Evolutionary conservation across 1,140 invertebrate genomes (phyloP), one percentile per base, ranked within the genome.

Genomic region (Psilanteris sp.): DNA sequence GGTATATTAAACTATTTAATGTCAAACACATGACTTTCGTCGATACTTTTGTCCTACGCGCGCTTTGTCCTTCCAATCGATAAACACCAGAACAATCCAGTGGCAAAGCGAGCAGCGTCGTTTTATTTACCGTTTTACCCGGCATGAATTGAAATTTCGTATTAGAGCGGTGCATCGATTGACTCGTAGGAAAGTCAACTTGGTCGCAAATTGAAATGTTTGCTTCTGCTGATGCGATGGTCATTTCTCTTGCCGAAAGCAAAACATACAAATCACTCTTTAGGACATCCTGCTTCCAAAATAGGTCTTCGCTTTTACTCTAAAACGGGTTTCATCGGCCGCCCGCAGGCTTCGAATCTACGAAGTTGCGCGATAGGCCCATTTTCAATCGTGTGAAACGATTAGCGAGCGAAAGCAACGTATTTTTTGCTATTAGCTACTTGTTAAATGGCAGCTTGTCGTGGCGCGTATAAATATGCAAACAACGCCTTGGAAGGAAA

Each of bases 391-490:
- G 64, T 59, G 64, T 27, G 64, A 70, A 75, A 32, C 71, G 54
- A 62, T 75, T 75, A 75, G 55, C 67, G 71, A 75, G 62, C 54
- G 55, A 67, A 68, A 61, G 61, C 44, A 11, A 67, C 29, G 52
- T 32, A 43, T 18, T 75, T 75, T 68, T 62, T 41, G 46, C 41
- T 62, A 75, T 75, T 68, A 68, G 62, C 72, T 68, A 62, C 62
- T 68, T 62, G 64, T 75, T 75, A 68, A 75, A 62, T 67, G 72
- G 62, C 43, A 75, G 57, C 64, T 62, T 75, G 71, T 74, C 62
- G 13, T 55, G 37, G 10, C 24, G 11, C 44, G 27, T 37, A 74
- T 74, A 59, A 74, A 66, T 61, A 66, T 66, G 59, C 32, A 66
- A 73, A 66, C 66, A 11, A 29, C 24, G 13, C n/a, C n/a, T n/a